Evolutionary conservation across 1,140 invertebrate species (phyloP).

Genomic region (Caenorhabditis inopinata): DNA sequence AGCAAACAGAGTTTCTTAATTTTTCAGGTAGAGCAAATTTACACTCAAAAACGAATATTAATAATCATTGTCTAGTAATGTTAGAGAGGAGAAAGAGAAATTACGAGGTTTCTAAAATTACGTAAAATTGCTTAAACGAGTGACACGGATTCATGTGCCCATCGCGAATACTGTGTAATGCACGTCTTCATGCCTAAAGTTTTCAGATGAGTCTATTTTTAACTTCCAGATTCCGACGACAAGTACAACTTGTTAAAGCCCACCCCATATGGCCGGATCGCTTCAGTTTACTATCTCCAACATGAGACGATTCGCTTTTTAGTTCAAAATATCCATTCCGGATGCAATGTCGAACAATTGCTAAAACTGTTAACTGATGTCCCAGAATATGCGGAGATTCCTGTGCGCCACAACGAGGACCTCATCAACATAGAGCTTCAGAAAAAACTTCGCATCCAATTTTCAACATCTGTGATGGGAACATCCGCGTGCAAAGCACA

Average conservation of each 20-base stretch:
- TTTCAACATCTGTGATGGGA: constrained; percentile 55
- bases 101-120: too few species aligned
- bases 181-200: too few species aligned
- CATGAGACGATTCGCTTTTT: constrained; percentile 87
- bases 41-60: too few species aligned
- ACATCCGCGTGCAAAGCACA: constrained; percentile 82
- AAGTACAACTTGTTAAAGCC: constrained; percentile 67
- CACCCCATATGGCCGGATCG: constrained; percentile 86
- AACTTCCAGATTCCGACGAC: too few species aligned
- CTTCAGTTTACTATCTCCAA: constrained; percentile 95
- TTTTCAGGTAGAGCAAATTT: too few species aligned
- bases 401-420: constrained; percentile 97
- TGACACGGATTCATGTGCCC: too few species aligned
- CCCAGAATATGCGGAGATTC: constrained; percentile 88
- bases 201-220: too few species aligned
- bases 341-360: constrained; percentile 75
- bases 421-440: constrained; percentile 73
- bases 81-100: too few species aligned
- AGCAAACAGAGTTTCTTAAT: too few species aligned
- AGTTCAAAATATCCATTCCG: constrained; percentile 72
- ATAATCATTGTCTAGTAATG: too few species aligned
- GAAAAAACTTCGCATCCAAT: constrained; percentile 13
- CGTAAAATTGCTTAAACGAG: too few species aligned
- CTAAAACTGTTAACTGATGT: constrained; percentile 79
- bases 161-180: too few species aligned